phyloP scores from a whole-genome alignment of 64 coral and sea anemone species.

The Orbicella faveolata region DNA sequence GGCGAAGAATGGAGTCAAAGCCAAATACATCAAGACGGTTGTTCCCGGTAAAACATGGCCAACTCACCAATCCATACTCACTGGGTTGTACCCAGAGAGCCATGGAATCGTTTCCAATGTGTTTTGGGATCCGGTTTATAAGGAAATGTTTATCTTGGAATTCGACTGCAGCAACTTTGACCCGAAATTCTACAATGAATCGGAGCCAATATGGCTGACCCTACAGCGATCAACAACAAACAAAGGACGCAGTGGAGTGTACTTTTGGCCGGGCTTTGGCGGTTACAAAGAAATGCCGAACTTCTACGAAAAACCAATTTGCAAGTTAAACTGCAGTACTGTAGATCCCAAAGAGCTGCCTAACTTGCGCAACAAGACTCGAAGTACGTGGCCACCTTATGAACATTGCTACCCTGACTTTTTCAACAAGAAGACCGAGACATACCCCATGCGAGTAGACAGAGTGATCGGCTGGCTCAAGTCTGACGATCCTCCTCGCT shows the following conservation, averaged over 20 bases:
- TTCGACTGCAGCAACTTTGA: slow-evolving; percentile 55
- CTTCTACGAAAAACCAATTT: slow-evolving; percentile 39
- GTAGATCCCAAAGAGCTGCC: neutral
- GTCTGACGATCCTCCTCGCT: slow-evolving; percentile 51
- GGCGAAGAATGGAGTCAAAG: slow-evolving; percentile 35
- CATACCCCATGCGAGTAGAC: slow-evolving; percentile 38
- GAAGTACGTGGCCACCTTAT: neutral
- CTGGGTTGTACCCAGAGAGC: slow-evolving; percentile 62
- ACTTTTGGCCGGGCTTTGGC: slow-evolving; percentile 65
- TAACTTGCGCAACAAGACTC: slow-evolving; percentile 5
- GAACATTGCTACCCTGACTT: slow-evolving; percentile 46
- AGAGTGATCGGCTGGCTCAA: slow-evolving; percentile 63
- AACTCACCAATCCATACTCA: slow-evolving; percentile 34
- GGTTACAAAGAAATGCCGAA: slow-evolving; percentile 57
- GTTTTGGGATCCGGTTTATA: slow-evolving; percentile 72
- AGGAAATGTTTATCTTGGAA: slow-evolving; percentile 38
- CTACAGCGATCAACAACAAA: slow-evolving; percentile 37
- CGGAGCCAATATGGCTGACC: slow-evolving; percentile 64
- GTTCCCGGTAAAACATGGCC: slow-evolving; percentile 60
- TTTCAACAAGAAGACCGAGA: slow-evolving; percentile 54
- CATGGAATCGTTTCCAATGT: slow-evolving; percentile 52
- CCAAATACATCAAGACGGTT: slow-evolving; percentile 30
- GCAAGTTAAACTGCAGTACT: slow-evolving; percentile 46
- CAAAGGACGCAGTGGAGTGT: slow-evolving; percentile 57
- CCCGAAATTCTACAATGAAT: slow-evolving; percentile 60